Evolutionary conservation across 1,140 invertebrate species (phyloP), one percentile per base, ranked within the genome.

Genomic region (Trachymyrmex septentrionalis): DNA sequence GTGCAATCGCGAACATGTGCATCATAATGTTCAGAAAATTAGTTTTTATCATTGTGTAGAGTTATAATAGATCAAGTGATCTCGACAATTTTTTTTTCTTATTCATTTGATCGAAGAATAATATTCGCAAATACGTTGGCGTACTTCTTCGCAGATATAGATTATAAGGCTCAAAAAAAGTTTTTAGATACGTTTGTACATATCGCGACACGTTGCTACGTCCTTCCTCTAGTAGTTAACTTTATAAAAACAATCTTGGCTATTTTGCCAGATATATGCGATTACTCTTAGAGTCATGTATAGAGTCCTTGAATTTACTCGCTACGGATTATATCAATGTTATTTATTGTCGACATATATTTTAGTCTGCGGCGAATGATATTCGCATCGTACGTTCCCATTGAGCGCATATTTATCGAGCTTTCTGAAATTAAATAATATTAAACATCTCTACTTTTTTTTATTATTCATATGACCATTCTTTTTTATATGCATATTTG

Each of bases 311-410:
- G 48, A 86, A 53, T 57, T 81, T 86, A 85, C 84, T 86, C 75
- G 63, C 34, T 69, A 59, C 1, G 48, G 9, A 57, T 76, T 85
- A 84, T 63, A 50, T 38, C n/a, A 75, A 71, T 50, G 75, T 84
- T 90, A 90, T 90, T 90, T 90, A 90, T 90, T 90, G 38, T 87
- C 57, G 48, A 89, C 88, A 82, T 72, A 85, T 72, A 88, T 64
- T 76, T 85, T 75, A 81, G 66, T 86, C 63, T 53, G 55, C 77
- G 59, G 59, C 12, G n/a, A 59, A 72, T 34, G 34, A 34, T 84
- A 57, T 85, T 86, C 73, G 82, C 73, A 64, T 19, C 34, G 38
- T 27, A 64, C 19, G 86, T 86, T 76, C 57, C 38, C 38, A 71
- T 82, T 57, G 63, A 86, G 19, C 53, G 67, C 64, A 86, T 89